A percentile compares a stretch with the other conserved stretches of the same genome.
These are phyloP conservation scores for Pecten maximus DNA, from an alignment of 2,888 invertebrate species.

Conservation along the genomic window DNA sequence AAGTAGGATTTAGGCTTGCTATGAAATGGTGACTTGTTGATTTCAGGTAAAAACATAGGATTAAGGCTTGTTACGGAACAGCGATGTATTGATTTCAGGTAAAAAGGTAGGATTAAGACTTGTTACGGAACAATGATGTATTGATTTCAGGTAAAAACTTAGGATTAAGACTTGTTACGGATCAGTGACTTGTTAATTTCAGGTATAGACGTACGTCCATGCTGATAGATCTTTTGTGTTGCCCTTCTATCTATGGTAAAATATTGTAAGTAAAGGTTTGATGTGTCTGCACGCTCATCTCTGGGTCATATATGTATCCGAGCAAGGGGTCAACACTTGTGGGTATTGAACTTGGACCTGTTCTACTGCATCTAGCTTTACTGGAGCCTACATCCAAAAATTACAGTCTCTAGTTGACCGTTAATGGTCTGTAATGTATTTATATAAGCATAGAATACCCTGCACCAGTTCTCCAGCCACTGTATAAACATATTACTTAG, in stretches of 20 bases:
- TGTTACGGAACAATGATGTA: not conserved
- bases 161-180: not conserved
- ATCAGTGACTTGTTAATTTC: not conserved
- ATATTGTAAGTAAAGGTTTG: not conserved
- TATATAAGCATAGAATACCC: not conserved
- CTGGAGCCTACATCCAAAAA: not conserved
- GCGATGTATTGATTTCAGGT: not conserved
- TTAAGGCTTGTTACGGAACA: not conserved
- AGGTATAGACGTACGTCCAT: conserved; percentile 2
- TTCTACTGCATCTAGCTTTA: not conserved
- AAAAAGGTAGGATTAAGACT: not conserved
- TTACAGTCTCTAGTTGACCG: not conserved
- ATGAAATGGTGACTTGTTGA: not conserved
- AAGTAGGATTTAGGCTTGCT: not conserved
- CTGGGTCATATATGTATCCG: not conserved
- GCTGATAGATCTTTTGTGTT: conserved; percentile 27
- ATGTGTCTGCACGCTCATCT: conserved; percentile 21
- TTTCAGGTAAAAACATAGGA: not conserved
- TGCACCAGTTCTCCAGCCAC: not conserved
- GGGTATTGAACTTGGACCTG: not conserved
- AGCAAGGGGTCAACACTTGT: not conserved
- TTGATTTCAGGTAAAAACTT: not conserved
- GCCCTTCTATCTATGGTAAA: conserved; percentile 8
- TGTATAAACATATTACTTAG: not conserved
- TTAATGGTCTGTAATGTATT: not conserved